Evolutionary conservation across 2,888 invertebrate species (phyloP).

Genomic region (Anarsia innoxiella): DNA sequence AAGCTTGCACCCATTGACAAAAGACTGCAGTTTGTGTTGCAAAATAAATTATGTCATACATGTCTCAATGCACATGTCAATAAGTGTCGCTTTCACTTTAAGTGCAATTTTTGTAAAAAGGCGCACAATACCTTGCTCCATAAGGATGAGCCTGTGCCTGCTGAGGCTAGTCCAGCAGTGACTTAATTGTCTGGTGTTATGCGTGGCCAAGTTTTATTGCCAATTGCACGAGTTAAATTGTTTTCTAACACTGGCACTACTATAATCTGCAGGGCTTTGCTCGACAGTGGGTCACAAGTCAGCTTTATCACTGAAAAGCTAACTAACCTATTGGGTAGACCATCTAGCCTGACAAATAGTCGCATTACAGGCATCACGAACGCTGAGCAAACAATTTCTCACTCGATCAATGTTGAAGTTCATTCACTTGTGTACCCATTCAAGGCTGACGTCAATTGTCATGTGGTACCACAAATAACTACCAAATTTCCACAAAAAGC

Average conservation of each 20-base stretch:
- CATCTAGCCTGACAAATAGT: neutral
- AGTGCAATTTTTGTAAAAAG: neutral
- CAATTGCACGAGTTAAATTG: constrained; percentile 1
- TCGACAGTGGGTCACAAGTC: neutral
- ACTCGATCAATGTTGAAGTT: neutral
- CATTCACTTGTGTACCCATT: neutral
- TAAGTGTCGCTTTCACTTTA: neutral
- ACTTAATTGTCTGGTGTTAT: neutral
- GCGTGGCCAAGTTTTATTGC: neutral
- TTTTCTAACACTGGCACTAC: neutral
- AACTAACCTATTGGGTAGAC: neutral
- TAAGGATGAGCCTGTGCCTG: neutral
- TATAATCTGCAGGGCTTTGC: neutral
- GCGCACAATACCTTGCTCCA: constrained; percentile 5
- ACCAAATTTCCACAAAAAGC: constrained; percentile 4
- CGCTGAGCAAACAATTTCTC: neutral
- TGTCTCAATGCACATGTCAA: neutral
- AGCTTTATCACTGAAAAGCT: neutral
- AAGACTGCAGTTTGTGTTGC: neutral
- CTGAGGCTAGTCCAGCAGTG: neutral
- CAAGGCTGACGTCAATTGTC: constrained; percentile 1
- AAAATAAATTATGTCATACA: neutral
- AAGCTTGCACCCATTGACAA: neutral
- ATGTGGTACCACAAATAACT: constrained; percentile 1
- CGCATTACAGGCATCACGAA: neutral